phyloP scores from a whole-genome alignment of 2,888 invertebrate genomes.

The Drosophila borborema region DNA sequence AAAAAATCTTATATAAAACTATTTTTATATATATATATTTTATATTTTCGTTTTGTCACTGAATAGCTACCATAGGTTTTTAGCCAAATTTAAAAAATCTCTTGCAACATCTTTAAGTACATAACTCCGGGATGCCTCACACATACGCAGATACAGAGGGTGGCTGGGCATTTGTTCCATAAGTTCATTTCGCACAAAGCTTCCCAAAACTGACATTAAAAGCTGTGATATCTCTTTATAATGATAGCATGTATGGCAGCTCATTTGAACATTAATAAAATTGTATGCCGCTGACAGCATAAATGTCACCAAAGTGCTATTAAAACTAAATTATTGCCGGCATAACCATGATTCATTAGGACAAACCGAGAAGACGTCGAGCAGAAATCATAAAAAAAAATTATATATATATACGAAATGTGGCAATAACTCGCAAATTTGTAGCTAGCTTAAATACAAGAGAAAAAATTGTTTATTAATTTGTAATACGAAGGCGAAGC shows the following conservation, averaged over 20 bases:
- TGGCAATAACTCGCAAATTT: conserved; percentile 72
- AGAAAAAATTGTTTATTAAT: conserved; percentile 70
- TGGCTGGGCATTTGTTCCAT: conserved; percentile 15
- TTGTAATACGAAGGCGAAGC: conserved; percentile 54
- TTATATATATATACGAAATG: conserved; percentile 40
- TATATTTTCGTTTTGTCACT: background rate
- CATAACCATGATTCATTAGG: conserved; percentile 79
- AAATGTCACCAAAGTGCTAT: conserved; percentile 79
- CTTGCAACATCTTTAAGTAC: background rate
- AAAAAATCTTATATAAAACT: too few species aligned
- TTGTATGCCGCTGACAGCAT: conserved; percentile 77
- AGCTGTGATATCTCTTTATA: conserved; percentile 67
- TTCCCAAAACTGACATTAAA: conserved; percentile 44
- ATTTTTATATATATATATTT: background rate
- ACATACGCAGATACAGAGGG: background rate
- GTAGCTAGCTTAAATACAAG: conserved; percentile 64
- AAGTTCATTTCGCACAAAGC: conserved; percentile 59
- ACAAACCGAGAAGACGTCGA: conserved; percentile 32
- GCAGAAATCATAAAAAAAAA: conserved; percentile 48
- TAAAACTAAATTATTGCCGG: conserved; percentile 78
- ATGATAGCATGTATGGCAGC: conserved; percentile 72
- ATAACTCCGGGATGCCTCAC: conserved; percentile 18
- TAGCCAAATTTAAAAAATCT: background rate
- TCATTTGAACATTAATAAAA: conserved; percentile 77
- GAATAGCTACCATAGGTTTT: background rate